These are phyloP conservation scores for Bibio marci DNA, from an alignment of 2,888 invertebrate genomes.

Conservation along the genomic window DNA sequence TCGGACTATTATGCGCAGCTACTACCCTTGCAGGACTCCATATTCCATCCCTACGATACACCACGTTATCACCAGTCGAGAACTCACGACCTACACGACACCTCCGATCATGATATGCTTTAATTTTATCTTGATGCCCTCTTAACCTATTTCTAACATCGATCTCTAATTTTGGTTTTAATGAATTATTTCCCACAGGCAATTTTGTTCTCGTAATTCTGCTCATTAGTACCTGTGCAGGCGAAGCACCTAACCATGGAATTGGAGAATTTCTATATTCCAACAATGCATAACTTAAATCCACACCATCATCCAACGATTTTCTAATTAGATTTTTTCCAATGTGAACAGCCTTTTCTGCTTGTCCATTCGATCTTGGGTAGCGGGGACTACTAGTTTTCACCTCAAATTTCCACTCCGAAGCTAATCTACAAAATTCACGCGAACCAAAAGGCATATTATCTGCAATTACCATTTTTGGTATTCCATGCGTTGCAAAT, in stretches of 20 bases:
- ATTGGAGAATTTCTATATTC: conserved; percentile 14
- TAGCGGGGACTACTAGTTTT: conserved; percentile 7
- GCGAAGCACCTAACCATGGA: too few species aligned
- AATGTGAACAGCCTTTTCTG: conserved; percentile 7
- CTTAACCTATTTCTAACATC: neutral
- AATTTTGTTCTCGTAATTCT: neutral
- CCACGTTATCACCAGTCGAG: neutral
- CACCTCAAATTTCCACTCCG: conserved; percentile 7
- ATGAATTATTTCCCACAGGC: neutral
- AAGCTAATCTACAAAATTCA: conserved; percentile 6
- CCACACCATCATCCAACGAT: conserved; percentile 5
- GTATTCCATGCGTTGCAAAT: conserved; percentile 10
- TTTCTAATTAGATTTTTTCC: conserved; percentile 6
- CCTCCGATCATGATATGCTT: neutral
- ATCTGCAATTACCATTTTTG: conserved; percentile 8
- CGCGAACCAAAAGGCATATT: conserved; percentile 7
- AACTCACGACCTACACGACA: neutral
- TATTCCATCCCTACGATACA: neutral
- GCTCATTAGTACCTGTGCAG: neutral
- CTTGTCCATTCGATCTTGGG: conserved; percentile 8
- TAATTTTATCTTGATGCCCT: neutral
- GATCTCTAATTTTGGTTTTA: neutral
- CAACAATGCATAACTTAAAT: conserved; percentile 10
- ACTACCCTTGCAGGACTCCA: neutral
- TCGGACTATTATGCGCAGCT: neutral